These are phyloP conservation scores for Etheostoma spectabile DNA, from an alignment of 2,113 vertebrate species.

Conservation along the genomic window DNA sequence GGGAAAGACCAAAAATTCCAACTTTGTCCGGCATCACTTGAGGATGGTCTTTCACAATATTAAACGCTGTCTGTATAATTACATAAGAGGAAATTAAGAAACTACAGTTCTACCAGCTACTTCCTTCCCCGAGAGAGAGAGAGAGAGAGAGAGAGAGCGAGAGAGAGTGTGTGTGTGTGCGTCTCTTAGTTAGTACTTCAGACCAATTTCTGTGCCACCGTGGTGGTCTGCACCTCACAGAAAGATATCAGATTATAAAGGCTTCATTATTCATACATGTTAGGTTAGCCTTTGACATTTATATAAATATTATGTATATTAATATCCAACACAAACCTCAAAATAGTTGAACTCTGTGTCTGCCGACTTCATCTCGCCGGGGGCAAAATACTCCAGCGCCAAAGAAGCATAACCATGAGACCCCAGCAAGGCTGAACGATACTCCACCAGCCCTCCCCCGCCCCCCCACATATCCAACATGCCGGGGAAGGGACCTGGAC, in stretches of 20 bases:
- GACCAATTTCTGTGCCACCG: no score
- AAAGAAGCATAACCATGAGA: slow-evolving; percentile 78
- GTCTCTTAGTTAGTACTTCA: no score
- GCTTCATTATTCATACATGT: no score
- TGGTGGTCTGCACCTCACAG: no score
- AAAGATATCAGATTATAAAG: no score
- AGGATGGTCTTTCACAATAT: slow-evolving; percentile 74
- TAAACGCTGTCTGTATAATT: slow-evolving; percentile 72
- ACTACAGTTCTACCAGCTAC: background rate
- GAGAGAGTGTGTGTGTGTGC: no score
- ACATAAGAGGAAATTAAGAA: background rate
- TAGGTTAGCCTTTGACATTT: background rate
- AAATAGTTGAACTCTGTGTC: slow-evolving; percentile 46
- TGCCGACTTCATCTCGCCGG: background rate
- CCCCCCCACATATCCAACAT: slow-evolving; percentile 85
- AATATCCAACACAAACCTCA: slow-evolving; percentile 71
- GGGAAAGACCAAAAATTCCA: slow-evolving; percentile 78
- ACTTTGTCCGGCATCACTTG: slow-evolving; percentile 68
- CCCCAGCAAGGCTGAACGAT: slow-evolving; percentile 78
- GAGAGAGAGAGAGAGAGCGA: no score
- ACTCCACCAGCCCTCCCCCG: slow-evolving; percentile 82
- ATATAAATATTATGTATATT: background rate
- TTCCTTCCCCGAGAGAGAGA: no score
- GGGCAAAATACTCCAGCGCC: slow-evolving; percentile 74
- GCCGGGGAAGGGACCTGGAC: slow-evolving; percentile 82